A percentile compares a stretch with the other conserved stretches of the same genome.
These are phyloP conservation scores for Centroberyx gerrardi DNA, from an alignment of 2,797 vertebrate genomes.

Conservation along the genomic window DNA sequence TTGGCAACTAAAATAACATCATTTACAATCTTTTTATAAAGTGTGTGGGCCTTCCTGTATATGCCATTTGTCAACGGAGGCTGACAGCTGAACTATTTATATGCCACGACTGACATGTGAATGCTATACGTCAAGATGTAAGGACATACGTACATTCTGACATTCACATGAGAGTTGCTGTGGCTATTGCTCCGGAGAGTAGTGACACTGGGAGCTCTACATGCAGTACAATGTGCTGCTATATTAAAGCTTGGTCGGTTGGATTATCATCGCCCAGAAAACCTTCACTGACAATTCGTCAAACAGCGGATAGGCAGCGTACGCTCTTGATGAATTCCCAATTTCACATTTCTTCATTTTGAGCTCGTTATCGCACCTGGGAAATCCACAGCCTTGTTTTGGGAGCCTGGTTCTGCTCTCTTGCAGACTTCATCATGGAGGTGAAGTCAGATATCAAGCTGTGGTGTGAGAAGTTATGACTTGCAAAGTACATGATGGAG, in stretches of 20 bases:
- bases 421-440: conserved; percentile 49
- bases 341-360: conserved; percentile 35
- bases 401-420: conserved; percentile 46
- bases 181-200: conserved; percentile 29
- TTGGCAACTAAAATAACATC: conserved; percentile 80
- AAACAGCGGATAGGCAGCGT: conserved; percentile 16
- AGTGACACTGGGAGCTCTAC: conserved; percentile 34
- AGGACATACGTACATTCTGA: conserved; percentile 67
- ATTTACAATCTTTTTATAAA: conserved; percentile 71
- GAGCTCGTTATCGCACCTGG: conserved; percentile 61
- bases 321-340: conserved; percentile 22
- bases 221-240: conserved; percentile 27
- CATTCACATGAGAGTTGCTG: conserved; percentile 63
- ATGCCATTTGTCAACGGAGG: conserved; percentile 72
- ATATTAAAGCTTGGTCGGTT: conserved; percentile 37
- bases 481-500: conserved; percentile 39
- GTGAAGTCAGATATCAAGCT: conserved; percentile 56
- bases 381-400: conserved; percentile 43
- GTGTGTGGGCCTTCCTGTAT: conserved; percentile 64
- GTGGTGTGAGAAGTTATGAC: conserved; percentile 49
- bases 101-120: conserved; percentile 74
- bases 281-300: conserved; percentile 47
- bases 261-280: conserved; percentile 44
- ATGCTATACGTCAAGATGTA: conserved; percentile 74
- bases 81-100: conserved; percentile 81